Base-by-base conservation (phyloP, 2,113 vertebrate genomes). In the Desmodus rotundus region DNA sequence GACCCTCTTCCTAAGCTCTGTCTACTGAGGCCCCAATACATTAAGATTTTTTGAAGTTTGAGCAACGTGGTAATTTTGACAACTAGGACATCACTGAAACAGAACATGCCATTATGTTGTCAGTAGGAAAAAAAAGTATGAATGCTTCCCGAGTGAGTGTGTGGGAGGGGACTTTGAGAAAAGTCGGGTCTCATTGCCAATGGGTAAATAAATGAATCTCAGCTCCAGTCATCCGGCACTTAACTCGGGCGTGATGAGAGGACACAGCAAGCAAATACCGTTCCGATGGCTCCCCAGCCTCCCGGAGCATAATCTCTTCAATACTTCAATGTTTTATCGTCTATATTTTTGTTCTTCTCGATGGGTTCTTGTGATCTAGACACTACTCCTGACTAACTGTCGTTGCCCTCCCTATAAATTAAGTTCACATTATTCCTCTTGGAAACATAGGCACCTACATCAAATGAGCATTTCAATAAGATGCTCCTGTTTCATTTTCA, bases 201-300 rank as follows among this genome's bases (percentile, higher is more conserved):
- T 33, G 96, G 33, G 52, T 98, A 97, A 98, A 98, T 88, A 98
- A 98, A 97, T 67, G 96, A 95, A 93, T 41, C 56, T 90, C 54
- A 50, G 16, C 28, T 97, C 82, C 68, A 87, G 22, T 94, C 70
- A 92, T 94, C 38, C 33, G 26, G 97, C 89, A 89, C 87, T 94
- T 94, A 63, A 94, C 84, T 97, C 63, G 61, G 19, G 89, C 97
- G 33, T 81, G 43, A 91, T 91, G 80, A 61, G 87, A 4, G 77
- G 96, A 26, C 38, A 68, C 88, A 63, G 86, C 84, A 92, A 65
- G 3, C 70, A 95, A 97, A 95, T 38, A 80, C 65, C 89, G 92
- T 91, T 89, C 70, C 50, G 24, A n/a, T 89, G 92, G 33, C 61
- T 95, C 92, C 31, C 45, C 88, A 72, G 24, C 91, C 82, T 95